Evolutionary conservation across 2,888 invertebrate species (phyloP).

Genomic region (Caenorhabditis zanzibari): DNA sequence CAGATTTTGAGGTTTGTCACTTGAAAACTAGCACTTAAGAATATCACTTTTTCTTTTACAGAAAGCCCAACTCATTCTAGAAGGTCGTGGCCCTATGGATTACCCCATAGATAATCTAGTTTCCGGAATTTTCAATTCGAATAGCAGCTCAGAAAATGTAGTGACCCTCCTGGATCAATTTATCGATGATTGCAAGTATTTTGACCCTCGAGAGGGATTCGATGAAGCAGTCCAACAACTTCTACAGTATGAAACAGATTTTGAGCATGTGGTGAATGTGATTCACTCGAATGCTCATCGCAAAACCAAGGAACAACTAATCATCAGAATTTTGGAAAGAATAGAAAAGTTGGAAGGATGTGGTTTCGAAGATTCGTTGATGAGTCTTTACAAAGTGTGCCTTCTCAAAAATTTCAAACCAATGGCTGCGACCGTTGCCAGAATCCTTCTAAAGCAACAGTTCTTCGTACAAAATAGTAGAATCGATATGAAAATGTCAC

Average conservation of each 20-base stretch:
- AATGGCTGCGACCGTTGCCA: neutral
- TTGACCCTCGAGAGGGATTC: conserved; percentile 41
- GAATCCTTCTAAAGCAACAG: neutral
- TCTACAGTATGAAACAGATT: neutral
- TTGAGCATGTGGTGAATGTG: conserved; percentile 28
- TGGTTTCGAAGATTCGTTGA: neutral
- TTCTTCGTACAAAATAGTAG: neutral
- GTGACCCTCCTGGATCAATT: conserved; percentile 32
- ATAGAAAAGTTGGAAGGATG: neutral
- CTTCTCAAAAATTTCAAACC: conserved; percentile 15
- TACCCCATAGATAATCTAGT: conserved; percentile 12
- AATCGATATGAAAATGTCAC: neutral
- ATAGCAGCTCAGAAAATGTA: neutral
- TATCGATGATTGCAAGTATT: conserved; percentile 16
- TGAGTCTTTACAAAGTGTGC: neutral
- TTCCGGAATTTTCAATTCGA: neutral
- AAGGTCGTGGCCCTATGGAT: conserved; percentile 51
- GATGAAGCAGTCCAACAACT: conserved; percentile 43
- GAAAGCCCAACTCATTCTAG: conserved; percentile 38
- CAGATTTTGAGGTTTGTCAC: conserved; percentile 3
- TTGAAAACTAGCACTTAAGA: no score
- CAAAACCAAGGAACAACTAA: conserved; percentile 26
- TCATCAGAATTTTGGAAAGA: conserved; percentile 11
- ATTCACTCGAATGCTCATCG: conserved; percentile 48
- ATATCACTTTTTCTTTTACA: neutral